A percentile compares a stretch with the other conserved stretches of the same genome.
Conservation (phyloP, 1,140 invertebrate species). For the Pogonomyrmex barbatus region DNA sequence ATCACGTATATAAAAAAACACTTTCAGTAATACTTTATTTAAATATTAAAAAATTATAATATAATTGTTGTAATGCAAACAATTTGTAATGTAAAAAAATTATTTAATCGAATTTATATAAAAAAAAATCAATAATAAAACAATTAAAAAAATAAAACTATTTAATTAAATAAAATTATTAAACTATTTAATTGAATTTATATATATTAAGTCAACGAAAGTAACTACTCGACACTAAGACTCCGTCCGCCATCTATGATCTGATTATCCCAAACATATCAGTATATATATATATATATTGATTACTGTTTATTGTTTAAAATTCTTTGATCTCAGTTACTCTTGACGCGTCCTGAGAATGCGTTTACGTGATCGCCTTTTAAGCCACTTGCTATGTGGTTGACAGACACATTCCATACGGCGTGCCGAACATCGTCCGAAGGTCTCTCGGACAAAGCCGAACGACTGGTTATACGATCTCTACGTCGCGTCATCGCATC, state of each 20-base stretch:
- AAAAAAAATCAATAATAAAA: no score
- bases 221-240: no score
- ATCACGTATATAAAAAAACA: not conserved
- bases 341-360: constrained; percentile 1
- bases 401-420: constrained; percentile 34
- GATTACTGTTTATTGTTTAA: not conserved
- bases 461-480: constrained; percentile 70
- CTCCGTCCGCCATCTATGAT: no score
- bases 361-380: constrained; percentile 17
- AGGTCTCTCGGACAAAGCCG: constrained; percentile 71
- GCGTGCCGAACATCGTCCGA: constrained; percentile 75
- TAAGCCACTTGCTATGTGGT: not conserved
- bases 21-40: not conserved
- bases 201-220: no score
- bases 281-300: no score
- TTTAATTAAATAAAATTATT: no score
- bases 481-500: not conserved
- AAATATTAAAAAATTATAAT: constrained; percentile 8
- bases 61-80: not conserved
- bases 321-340: constrained; percentile 15
- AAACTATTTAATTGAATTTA: no score
- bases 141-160: no score
- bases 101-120: not conserved
- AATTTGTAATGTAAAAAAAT: not conserved
- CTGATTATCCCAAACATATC: no score